Evolutionary conservation across 2,888 invertebrate species (phyloP).

Genomic region (Amitus sp.): DNA sequence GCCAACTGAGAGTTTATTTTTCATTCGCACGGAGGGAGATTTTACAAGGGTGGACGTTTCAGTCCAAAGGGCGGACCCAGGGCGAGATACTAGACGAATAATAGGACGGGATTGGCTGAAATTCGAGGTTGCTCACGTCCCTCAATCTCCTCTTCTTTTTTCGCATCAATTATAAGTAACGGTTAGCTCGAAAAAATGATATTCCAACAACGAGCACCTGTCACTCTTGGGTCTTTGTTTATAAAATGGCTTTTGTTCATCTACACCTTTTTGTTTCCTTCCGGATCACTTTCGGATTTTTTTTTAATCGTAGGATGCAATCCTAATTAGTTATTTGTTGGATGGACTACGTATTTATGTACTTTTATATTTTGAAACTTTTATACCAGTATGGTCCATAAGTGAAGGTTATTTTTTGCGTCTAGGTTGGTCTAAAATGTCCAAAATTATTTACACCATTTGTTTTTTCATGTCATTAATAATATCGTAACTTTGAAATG

Average conservation of each 20-base stretch:
- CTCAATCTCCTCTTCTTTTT: neutral
- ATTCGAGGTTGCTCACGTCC: neutral
- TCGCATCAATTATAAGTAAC: conserved; percentile 20
- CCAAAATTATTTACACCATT: too few relatives aligned
- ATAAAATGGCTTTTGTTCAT: conserved; percentile 6
- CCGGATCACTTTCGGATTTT: conserved; percentile 20
- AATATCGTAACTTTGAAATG: too few relatives aligned
- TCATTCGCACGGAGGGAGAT: conserved; percentile 19
- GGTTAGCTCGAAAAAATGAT: conserved; percentile 23
- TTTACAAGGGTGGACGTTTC: conserved; percentile 26
- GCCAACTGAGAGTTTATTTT: too few relatives aligned
- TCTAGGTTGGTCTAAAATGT: too few relatives aligned
- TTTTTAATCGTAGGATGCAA: neutral
- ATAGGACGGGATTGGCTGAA: conserved; percentile 22
- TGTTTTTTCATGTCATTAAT: too few relatives aligned
- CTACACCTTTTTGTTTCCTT: conserved; percentile 14
- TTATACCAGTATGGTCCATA: too few relatives aligned
- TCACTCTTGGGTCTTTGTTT: conserved; percentile 24
- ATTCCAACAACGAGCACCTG: conserved; percentile 31
- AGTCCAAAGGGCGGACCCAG: conserved; percentile 34
- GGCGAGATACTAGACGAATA: conserved; percentile 29
- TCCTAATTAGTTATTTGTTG: neutral
- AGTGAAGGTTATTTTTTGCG: too few relatives aligned
- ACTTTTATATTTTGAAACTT: too few relatives aligned
- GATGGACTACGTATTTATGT: too few relatives aligned